Conservation (phyloP, 2,888 invertebrate species). For the Melieria picta region DNA sequence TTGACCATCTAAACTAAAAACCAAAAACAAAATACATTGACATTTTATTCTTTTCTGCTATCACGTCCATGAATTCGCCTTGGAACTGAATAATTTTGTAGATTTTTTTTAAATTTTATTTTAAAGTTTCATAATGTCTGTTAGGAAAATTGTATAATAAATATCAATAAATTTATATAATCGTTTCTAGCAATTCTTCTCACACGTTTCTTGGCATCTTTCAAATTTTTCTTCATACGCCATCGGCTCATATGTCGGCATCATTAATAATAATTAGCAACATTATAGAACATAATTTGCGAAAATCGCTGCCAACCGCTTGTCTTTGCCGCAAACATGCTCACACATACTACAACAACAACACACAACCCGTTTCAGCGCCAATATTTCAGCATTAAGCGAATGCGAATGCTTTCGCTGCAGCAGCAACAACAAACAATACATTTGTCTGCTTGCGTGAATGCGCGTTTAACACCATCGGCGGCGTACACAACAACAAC, state of each 20-base stretch:
- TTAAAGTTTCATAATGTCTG: too few relatives aligned
- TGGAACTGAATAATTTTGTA: too few relatives aligned
- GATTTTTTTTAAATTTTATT: too few relatives aligned
- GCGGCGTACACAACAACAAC: not conserved
- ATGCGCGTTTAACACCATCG: not conserved
- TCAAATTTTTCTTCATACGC: not conserved
- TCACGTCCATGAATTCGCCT: too few relatives aligned
- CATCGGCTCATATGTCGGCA: not conserved
- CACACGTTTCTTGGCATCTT: not conserved
- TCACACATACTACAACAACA: not conserved
- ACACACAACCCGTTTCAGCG: too few relatives aligned
- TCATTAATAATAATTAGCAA: slow-evolving; percentile 18
- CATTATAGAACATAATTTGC: slow-evolving; percentile 14
- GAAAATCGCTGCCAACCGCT: not conserved
- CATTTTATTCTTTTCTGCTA: too few relatives aligned
- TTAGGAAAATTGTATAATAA: too few relatives aligned
- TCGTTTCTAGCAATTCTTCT: not conserved
- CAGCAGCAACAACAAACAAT: not conserved
- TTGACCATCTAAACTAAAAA: too few relatives aligned
- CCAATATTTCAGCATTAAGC: too few relatives aligned
- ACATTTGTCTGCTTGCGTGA: not conserved
- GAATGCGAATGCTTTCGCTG: too few relatives aligned
- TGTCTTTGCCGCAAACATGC: not conserved
- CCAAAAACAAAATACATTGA: too few relatives aligned
- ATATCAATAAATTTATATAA: too few relatives aligned